A percentile compares a stretch with the other conserved stretches of the same genome.
phyloP scores from a whole-genome alignment of 1,140 invertebrate genomes.

The Meloidogyne exigua region DNA sequence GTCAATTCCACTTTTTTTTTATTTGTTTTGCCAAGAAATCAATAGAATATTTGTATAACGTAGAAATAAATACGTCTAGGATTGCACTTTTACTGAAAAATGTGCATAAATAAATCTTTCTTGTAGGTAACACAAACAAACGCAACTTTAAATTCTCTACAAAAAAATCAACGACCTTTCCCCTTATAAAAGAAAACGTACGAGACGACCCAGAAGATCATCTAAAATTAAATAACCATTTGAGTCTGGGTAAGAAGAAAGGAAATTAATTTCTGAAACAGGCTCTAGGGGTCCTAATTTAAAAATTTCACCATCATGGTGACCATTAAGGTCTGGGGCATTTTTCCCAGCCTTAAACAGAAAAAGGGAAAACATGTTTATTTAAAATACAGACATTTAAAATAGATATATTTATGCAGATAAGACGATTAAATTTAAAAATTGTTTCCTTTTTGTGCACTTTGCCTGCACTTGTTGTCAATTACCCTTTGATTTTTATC shows the following conservation, averaged over 20 bases:
- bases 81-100: background rate
- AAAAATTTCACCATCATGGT: too few relatives aligned
- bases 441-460: background rate
- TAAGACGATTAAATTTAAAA: background rate
- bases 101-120: background rate
- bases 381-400: background rate
- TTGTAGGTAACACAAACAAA: background rate
- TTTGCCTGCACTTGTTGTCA: background rate
- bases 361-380: too few relatives aligned
- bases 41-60: conserved; percentile 2
- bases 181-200: background rate
- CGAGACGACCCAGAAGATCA: background rate
- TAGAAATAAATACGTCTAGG: background rate
- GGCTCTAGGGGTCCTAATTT: too few relatives aligned
- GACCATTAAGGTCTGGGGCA: background rate
- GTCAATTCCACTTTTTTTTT: background rate
- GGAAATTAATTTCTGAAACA: too few relatives aligned
- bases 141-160: background rate
- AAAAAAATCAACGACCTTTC: background rate
- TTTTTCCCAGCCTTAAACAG: too few relatives aligned
- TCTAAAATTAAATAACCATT: background rate
- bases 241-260: background rate
- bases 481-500: background rate
- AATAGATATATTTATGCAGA: background rate
- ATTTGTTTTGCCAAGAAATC: background rate